Base-by-base conservation (phyloP, 2,888 invertebrate genomes). In the Serrognathus titanus region DNA sequence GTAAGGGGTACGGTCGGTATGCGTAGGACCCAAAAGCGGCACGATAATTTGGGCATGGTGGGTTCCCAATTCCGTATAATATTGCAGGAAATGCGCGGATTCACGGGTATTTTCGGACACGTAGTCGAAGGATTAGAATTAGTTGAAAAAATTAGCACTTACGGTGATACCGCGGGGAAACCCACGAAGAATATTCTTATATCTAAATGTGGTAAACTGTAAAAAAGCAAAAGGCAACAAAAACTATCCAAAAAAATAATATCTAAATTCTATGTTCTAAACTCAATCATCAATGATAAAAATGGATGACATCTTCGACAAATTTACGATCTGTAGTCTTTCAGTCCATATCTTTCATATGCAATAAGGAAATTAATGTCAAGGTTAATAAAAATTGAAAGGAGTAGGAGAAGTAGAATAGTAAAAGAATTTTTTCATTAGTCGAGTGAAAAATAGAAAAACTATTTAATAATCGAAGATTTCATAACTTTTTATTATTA, bases 41-140 rank as follows among this genome's bases (percentile, higher is more conserved):
- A 89, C 78, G 89, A 90, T 74, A 88, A 87, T 68, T 79, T 87
- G 66, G 90, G 90, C 49, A 84, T 90, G 82, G 90, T 91, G n/a
- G 91, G 90, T 20, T 90, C 90, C 56, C 91, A 91, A 76, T 92
- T 91, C 78, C 85, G 91, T 63, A 85, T 91, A 63, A 88, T 91
- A 66, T 78, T 91, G 69, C 87, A 89, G 65, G 90, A 91, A 74
- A 90, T 90, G 88, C 83, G 89, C 60, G 89, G 89, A 43, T 91
- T 91, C 77, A 90, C 90, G 4, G 90, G 88, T 41, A 90, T 91
- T 63, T 91, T 92, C 73, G 91, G 87, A 37, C 86, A 86, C 76
- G 90, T 92, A 10, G 85, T 90, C 65, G 90, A 90, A 69, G 90
- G 90, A 12, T 80, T 91, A 62, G 90, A 90, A 69, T 80, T 90